These are phyloP conservation scores for Agrilus mali DNA, from an alignment of 2,888 invertebrate genomes.

Conservation along the genomic window DNA sequence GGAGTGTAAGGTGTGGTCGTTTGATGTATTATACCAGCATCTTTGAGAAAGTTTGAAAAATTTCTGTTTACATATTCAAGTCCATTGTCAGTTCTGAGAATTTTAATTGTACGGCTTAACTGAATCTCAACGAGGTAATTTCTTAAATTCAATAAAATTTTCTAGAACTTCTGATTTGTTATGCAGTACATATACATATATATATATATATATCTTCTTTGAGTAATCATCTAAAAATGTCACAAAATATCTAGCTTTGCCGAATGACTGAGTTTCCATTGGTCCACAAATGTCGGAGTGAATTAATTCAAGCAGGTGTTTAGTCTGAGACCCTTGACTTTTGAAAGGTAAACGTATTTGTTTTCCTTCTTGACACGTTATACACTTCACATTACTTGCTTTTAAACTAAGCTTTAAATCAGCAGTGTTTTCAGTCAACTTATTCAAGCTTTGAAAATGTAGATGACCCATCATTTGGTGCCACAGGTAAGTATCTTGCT, in stretches of 20 bases:
- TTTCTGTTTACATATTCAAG: conserved; percentile 5
- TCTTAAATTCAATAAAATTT: conserved; percentile 6
- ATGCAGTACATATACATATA: conserved; percentile 9
- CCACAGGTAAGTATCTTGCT: conserved; percentile 2
- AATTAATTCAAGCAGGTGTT: conserved; percentile 13
- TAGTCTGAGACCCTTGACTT: conserved; percentile 9
- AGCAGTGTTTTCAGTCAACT: neutral
- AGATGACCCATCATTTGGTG: conserved; percentile 2
- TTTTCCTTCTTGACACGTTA: conserved; percentile 13
- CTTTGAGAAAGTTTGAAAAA: too few relatives aligned
- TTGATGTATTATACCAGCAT: conserved; percentile 12
- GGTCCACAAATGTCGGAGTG: conserved; percentile 19
- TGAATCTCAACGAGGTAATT: conserved; percentile 7
- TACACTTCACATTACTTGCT: conserved; percentile 13
- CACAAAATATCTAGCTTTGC: conserved; percentile 17
- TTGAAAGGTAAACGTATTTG: conserved; percentile 15
- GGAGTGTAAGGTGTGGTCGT: conserved; percentile 13
- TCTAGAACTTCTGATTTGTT: conserved; percentile 4
- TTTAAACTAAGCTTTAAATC: conserved; percentile 13
- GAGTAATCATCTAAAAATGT: conserved; percentile 21
- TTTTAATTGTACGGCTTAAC: conserved; percentile 7
- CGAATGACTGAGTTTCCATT: conserved; percentile 12
- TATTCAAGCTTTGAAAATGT: conserved; percentile 3
- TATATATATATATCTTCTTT: conserved; percentile 9
- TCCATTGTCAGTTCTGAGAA: conserved; percentile 11